phyloP scores from a whole-genome alignment of 2,113 vertebrate species.

The Actinemys pallida region DNA sequence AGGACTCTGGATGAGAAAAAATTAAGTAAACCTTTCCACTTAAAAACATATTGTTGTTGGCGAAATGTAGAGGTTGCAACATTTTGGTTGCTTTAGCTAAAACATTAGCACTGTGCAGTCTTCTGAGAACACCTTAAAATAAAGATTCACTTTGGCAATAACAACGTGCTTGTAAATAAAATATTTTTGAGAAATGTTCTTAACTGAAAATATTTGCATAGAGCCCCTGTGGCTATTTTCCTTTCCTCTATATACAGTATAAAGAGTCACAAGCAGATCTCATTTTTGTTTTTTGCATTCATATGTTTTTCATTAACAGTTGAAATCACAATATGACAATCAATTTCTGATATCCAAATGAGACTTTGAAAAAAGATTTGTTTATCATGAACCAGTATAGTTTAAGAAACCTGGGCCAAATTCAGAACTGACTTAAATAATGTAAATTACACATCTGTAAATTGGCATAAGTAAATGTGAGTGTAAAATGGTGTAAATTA shows the following conservation, averaged over 20 bases:
- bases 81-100: conserved; percentile 66
- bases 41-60: conserved; percentile 65
- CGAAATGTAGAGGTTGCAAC: conserved; percentile 67
- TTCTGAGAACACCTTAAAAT: conserved; percentile 77
- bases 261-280: conserved; percentile 60
- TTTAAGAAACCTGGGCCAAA: background rate
- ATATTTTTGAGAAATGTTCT: conserved; percentile 66
- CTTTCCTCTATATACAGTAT: background rate
- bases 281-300: background rate
- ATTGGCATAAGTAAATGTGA: background rate
- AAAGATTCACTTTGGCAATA: conserved; percentile 76
- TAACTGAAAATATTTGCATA: conserved; percentile 41
- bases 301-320: conserved; percentile 65
- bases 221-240: conserved; percentile 52
- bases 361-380: background rate
- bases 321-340: conserved; percentile 38
- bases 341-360: background rate
- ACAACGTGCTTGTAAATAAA: conserved; percentile 73
- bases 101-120: conserved; percentile 26
- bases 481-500: background rate
- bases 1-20: background rate
- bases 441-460: background rate
- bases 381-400: background rate
- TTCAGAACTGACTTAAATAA: background rate
- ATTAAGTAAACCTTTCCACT: conserved; percentile 63